A percentile compares a stretch with the other conserved stretches of the same genome.
Conservation (phyloP, 2,113 vertebrate genomes). For the Epinephelus moara region DNA sequence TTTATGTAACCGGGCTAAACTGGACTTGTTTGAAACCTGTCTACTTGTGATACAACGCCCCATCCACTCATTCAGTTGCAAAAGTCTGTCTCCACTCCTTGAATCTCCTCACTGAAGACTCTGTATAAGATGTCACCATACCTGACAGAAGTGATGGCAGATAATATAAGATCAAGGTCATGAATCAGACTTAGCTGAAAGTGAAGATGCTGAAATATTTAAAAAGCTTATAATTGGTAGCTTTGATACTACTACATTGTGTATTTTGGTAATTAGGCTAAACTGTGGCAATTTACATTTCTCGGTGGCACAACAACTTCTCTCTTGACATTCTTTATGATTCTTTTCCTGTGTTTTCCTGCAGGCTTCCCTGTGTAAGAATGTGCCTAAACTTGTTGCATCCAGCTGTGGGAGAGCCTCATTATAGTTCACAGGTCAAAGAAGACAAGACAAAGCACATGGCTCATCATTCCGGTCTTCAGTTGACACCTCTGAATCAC, state of each 20-base stretch:
- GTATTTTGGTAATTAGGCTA: neutral
- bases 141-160: neutral
- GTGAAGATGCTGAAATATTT: neutral
- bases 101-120: neutral
- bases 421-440: neutral
- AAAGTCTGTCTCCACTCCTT: neutral
- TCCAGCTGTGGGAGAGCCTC: neutral
- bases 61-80: neutral
- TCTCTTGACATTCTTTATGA: neutral
- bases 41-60: neutral
- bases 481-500: neutral
- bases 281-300: neutral
- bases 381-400: constrained; percentile 29
- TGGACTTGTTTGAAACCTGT: constrained; percentile 15
- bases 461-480: neutral
- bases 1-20: neutral
- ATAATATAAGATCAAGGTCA: neutral
- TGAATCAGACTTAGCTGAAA: neutral
- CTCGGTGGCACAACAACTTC: neutral
- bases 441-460: neutral
- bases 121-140: neutral
- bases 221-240: neutral
- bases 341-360: neutral
- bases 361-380: neutral
- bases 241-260: neutral